Evolutionary conservation across 2,797 vertebrate genomes (phyloP).

Genomic region (Triplophysa yarkandensis): DNA sequence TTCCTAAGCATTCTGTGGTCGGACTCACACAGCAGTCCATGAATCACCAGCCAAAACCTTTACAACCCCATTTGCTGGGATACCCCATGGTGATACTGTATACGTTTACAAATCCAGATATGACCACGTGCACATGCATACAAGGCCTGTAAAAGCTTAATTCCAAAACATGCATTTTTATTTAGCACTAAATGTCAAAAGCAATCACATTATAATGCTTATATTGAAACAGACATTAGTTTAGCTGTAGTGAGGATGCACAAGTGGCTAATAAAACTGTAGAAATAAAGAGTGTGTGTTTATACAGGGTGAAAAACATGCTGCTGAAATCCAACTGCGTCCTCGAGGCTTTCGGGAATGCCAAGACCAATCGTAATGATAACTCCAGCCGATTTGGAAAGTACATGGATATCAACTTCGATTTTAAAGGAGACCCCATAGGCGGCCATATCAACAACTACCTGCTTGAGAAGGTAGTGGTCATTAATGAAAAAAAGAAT

Average conservation of each 20-base stretch:
- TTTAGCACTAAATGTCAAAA: conserved; percentile 19
- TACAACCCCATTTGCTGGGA: conserved; percentile 7
- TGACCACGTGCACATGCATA: conserved; percentile 2
- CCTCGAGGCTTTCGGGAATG: conserved; percentile 96
- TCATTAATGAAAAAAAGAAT: neutral
- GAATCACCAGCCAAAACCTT: conserved; percentile 12
- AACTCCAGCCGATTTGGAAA: conserved; percentile 99
- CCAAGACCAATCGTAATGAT: conserved; percentile 98
- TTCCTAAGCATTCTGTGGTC: conserved; percentile 27
- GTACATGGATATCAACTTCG: conserved; percentile 99
- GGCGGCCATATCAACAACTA: conserved; percentile 99
- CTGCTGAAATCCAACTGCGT: conserved; percentile 98
- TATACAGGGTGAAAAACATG: conserved; percentile 93
- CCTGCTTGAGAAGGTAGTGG: conserved; percentile 92
- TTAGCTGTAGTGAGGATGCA: conserved; percentile 14
- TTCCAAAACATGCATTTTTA: conserved; percentile 14
- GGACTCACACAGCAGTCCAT: conserved; percentile 23
- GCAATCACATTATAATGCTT: conserved; percentile 28
- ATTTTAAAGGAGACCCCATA: conserved; percentile 98
- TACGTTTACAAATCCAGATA: conserved; percentile 16
- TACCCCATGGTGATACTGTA: conserved; percentile 44
- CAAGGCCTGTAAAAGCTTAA: conserved; percentile 17
- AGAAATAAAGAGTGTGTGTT: conserved; percentile 38
- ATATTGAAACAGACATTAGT: conserved; percentile 8
- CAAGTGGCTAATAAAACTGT: conserved; percentile 25